A percentile compares a stretch with the other conserved stretches of the same genome.
phyloP scores from a whole-genome alignment of 35 echinoderm and acorn worm species.

The Lytechinus pictus region DNA sequence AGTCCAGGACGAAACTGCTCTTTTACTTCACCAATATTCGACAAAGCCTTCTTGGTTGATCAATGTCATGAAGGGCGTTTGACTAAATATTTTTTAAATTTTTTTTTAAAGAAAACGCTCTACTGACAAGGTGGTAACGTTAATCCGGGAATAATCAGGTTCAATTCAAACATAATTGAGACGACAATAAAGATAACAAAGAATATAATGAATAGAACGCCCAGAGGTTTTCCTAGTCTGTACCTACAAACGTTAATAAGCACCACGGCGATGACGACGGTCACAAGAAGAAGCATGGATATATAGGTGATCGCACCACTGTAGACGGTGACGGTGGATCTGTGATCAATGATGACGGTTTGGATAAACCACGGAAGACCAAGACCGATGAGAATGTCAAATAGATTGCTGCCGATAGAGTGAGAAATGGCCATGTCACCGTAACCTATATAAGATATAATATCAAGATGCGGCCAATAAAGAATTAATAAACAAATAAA shows the following conservation, averaged over 20 bases:
- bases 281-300: constrained; percentile 64
- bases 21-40: no score
- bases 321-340: constrained; percentile 60
- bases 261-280: constrained; percentile 56
- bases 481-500: neutral
- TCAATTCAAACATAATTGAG: constrained; percentile 82
- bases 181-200: constrained; percentile 67
- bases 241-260: constrained; percentile 50
- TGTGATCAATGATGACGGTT: constrained; percentile 61
- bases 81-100: no score
- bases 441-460: constrained; percentile 54
- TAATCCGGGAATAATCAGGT: constrained; percentile 64
- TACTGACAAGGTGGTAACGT: constrained; percentile 64
- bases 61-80: neutral
- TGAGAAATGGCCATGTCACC: constrained; percentile 97
- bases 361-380: constrained; percentile 91
- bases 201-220: constrained; percentile 55
- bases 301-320: constrained; percentile 70
- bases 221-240: constrained; percentile 62
- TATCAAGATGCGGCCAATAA: neutral
- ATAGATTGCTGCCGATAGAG: constrained; percentile 94
- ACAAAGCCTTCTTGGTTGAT: no score
- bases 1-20: no score
- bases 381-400: constrained; percentile 92
- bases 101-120: no score